Conservation (phyloP, 1,140 invertebrate species). For the Plodia interpunctella region DNA sequence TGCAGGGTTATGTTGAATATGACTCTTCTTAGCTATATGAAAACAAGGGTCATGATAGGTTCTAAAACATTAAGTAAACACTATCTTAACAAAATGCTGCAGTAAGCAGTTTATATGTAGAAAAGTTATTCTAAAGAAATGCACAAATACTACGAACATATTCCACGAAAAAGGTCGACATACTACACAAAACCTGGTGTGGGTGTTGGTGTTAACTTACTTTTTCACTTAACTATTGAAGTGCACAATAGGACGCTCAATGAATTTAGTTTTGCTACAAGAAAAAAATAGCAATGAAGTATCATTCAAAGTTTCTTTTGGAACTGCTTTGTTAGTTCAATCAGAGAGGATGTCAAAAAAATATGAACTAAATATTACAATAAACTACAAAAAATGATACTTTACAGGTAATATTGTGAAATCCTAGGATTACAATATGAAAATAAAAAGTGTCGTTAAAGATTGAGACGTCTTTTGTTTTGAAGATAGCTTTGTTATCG, state of each 20-base stretch:
- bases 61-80: too few relatives aligned
- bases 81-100: too few relatives aligned
- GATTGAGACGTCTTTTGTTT: neutral
- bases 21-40: too few relatives aligned
- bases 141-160: neutral
- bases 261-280: neutral
- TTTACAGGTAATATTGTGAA: too few relatives aligned
- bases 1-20: too few relatives aligned
- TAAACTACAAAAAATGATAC: too few relatives aligned
- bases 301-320: neutral
- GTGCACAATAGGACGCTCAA: neutral
- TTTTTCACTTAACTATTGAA: neutral
- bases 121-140: neutral
- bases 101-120: neutral
- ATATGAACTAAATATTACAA: neutral
- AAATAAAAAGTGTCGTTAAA: neutral
- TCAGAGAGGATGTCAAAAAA: neutral
- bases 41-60: too few relatives aligned
- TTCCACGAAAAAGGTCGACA: constrained; percentile 2
- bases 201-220: neutral
- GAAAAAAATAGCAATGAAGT: neutral
- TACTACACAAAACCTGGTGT: neutral
- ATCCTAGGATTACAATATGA: too few relatives aligned
- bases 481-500: neutral
- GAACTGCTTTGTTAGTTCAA: neutral